phyloP scores from a whole-genome alignment of 2,113 vertebrate species.

The Ardeotis arabs region DNA sequence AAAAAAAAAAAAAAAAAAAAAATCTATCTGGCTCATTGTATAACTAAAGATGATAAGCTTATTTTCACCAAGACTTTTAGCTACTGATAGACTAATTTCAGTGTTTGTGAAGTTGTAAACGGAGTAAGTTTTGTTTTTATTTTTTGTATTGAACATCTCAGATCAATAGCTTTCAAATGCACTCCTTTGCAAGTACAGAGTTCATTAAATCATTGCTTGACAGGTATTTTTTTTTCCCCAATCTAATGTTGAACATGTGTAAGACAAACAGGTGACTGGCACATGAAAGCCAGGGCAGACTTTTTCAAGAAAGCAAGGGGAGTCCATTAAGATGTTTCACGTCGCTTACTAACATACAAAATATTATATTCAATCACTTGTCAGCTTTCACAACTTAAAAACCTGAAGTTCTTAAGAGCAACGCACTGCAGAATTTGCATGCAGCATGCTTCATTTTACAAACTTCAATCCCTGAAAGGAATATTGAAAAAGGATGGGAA shows the following conservation, averaged over 20 bases:
- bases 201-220: constrained; percentile 17
- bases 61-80: constrained; percentile 51
- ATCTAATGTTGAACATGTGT: constrained; percentile 4
- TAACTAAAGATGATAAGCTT: constrained; percentile 46
- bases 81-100: background rate
- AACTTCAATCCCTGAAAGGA: background rate
- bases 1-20: too few species aligned
- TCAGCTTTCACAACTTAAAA: background rate
- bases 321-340: background rate
- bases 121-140: background rate
- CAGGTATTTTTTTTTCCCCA: background rate
- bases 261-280: constrained; percentile 3
- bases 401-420: background rate
- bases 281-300: background rate
- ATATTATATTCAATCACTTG: background rate
- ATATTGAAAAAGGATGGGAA: fast-evolving
- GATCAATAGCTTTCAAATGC: constrained; percentile 55
- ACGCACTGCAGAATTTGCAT: background rate
- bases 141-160: background rate
- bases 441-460: background rate
- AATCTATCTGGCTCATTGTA: background rate
- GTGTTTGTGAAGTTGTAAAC: background rate
- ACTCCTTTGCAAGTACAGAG: constrained; percentile 33
- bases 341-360: background rate
- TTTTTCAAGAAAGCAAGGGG: background rate